phyloP scores from a whole-genome alignment of 2,888 invertebrate genomes.

The Eurytoma adleriae region DNA sequence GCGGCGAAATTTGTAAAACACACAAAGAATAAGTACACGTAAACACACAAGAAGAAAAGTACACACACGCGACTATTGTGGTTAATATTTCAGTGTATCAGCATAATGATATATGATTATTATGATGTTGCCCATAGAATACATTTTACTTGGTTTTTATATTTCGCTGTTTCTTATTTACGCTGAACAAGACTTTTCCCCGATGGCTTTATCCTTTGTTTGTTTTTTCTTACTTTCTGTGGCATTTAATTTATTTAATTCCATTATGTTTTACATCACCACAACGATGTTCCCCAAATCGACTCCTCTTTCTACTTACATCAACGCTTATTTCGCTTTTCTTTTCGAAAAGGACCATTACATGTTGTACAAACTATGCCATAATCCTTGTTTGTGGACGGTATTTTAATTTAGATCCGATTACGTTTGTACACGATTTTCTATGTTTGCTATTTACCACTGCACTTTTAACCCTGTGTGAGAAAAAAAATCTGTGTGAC shows the following conservation, averaged over 20 bases:
- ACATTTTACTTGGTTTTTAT: constrained; percentile 76
- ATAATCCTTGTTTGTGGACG: too few relatives aligned
- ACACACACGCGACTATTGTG: constrained; percentile 64
- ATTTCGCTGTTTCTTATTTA: constrained; percentile 65
- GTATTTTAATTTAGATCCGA: too few relatives aligned
- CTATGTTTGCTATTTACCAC: background rate
- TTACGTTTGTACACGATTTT: too few relatives aligned
- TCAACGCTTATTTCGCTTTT: too few relatives aligned
- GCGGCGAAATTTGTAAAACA: constrained; percentile 59
- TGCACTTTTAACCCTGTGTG: background rate
- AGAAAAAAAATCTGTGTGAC: constrained; percentile 2
- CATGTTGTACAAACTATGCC: too few relatives aligned
- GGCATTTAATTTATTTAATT: background rate
- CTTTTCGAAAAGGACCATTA: too few relatives aligned
- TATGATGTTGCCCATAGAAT: constrained; percentile 75
- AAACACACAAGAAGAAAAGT: constrained; percentile 36
- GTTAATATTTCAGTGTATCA: constrained; percentile 75
- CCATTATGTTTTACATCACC: too few relatives aligned
- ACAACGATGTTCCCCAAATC: too few relatives aligned
- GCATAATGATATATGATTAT: constrained; percentile 73
- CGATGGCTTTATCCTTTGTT: background rate
- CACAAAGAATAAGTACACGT: constrained; percentile 43
- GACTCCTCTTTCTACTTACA: too few relatives aligned
- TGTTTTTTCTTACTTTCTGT: background rate
- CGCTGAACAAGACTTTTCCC: background rate